Conservation (phyloP, 2,888 invertebrate genomes). For the Gortyna flavago region DNA sequence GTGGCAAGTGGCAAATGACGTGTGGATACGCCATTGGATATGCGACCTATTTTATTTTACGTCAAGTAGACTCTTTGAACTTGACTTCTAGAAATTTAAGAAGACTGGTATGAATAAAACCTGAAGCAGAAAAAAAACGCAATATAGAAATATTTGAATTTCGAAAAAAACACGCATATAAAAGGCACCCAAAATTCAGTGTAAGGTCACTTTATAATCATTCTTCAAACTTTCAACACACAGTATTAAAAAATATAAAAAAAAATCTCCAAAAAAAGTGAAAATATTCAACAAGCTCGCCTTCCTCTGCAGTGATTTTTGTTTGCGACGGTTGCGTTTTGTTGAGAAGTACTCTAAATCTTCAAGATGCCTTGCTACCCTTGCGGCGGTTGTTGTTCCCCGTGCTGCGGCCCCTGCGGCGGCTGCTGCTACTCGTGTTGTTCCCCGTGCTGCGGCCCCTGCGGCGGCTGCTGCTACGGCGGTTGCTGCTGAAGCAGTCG, state of each 20-base stretch:
- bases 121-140: background rate
- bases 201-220: conserved; percentile 67
- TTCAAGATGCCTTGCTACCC: conserved; percentile 73
- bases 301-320: conserved; percentile 35
- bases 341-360: conserved; percentile 30
- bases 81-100: background rate
- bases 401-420: conserved; percentile 74
- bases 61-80: conserved; percentile 7
- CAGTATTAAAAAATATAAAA: conserved; percentile 53
- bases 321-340: conserved; percentile 49
- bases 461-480: conserved; percentile 68
- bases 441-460: conserved; percentile 70
- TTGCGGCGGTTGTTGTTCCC: conserved; percentile 69
- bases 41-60: conserved; percentile 23
- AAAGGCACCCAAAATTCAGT: background rate
- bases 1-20: too few species aligned
- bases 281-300: conserved; percentile 51
- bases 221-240: conserved; percentile 76
- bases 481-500: conserved; percentile 53
- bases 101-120: background rate
- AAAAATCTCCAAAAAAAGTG: conserved; percentile 63
- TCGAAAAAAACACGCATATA: conserved; percentile 23
- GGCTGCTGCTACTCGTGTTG: conserved; percentile 71
- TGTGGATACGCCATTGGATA: too few species aligned
- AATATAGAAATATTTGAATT: conserved; percentile 31